Conservation (phyloP, 2,113 vertebrate genomes). For the rat (Rattus norvegicus) region GRCr8 NC_086030.1:25915501-25916000, state of each 20-base stretch:
- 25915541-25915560: not conserved
- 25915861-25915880: constrained; percentile 72
- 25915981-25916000: not conserved
- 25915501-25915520: not conserved
- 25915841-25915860: constrained; percentile 29
- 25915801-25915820: not conserved
- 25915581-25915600: not conserved
- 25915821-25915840: constrained; percentile 25
- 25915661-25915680: not conserved
- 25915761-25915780: not conserved
- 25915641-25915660: not conserved
- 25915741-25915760: not conserved
- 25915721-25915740: not conserved
- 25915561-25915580: not conserved
- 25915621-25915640: not conserved
- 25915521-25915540: not conserved
- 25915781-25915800: not conserved
- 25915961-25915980: constrained; percentile 37
- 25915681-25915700: not conserved
- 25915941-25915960: constrained; percentile 57
- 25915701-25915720: not conserved
- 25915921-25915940: constrained; percentile 68
- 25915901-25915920: constrained; percentile 68
- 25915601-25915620: not conserved
- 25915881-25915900: constrained; percentile 75